Conservation (phyloP, 2,113 vertebrate genomes). For the Poicephalus meyeri region DNA sequence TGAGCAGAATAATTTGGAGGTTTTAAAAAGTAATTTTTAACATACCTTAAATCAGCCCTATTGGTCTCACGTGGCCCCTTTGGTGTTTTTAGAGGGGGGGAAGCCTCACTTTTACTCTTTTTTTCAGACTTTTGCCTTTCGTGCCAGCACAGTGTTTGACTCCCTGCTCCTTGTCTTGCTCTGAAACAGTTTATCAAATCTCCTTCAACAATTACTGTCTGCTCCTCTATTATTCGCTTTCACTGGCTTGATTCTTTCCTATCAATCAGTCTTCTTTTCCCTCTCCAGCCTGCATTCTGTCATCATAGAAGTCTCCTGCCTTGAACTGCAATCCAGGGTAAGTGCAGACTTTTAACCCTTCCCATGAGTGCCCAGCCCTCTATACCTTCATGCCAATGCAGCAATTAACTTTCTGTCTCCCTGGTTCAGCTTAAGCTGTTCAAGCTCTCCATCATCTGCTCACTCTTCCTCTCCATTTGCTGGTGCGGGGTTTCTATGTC, state of each 20-base stretch:
- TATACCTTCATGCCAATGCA: neutral
- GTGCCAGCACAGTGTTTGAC: slow-evolving; percentile 50
- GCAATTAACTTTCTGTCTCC: neutral
- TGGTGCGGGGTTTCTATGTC: neutral
- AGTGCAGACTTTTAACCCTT: slow-evolving; percentile 10
- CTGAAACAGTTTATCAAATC: slow-evolving; percentile 63
- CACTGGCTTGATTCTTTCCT: slow-evolving; percentile 43
- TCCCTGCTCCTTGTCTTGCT: slow-evolving; percentile 22
- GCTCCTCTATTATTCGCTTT: slow-evolving; percentile 63
- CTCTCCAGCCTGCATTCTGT: slow-evolving; percentile 20
- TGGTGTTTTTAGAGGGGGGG: neutral
- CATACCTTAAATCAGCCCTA: neutral
- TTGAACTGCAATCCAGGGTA: neutral
- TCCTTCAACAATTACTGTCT: slow-evolving; percentile 55
- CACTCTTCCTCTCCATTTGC: neutral
- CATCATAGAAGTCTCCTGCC: neutral
- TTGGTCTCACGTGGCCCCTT: neutral
- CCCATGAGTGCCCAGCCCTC: neutral
- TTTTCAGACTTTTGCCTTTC: slow-evolving; percentile 38
- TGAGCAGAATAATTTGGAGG: neutral
- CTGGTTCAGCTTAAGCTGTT: neutral
- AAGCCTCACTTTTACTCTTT: neutral
- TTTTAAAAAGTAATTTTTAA: neutral
- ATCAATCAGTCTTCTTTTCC: slow-evolving; percentile 28
- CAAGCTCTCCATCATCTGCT: neutral